Evolutionary conservation across 2,888 invertebrate species (phyloP).

Genomic region (Patella depressa): DNA sequence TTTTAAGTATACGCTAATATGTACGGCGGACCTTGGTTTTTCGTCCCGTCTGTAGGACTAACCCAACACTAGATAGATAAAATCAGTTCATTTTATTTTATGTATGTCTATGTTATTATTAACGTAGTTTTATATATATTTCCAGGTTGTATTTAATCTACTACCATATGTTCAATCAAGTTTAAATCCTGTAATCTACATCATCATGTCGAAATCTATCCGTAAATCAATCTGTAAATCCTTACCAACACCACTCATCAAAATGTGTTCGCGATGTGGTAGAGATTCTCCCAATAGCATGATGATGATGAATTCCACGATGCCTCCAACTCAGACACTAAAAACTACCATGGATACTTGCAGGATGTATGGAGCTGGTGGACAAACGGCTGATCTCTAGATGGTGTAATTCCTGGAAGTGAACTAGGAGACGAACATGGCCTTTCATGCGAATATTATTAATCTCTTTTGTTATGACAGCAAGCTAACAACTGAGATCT

Average conservation of each 20-base stretch:
- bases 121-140: too few relatives aligned
- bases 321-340: not conserved
- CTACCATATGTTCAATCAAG: conserved; percentile 61
- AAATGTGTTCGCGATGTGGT: not conserved
- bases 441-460: too few relatives aligned
- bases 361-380: not conserved
- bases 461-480: too few relatives aligned
- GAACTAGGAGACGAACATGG: too few relatives aligned
- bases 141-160: conserved; percentile 54
- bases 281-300: not conserved
- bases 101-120: not conserved
- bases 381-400: not conserved
- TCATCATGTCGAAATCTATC: conserved; percentile 59
- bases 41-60: too few relatives aligned
- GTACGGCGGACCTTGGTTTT: too few relatives aligned
- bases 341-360: not conserved
- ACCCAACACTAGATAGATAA: not conserved
- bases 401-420: too few relatives aligned
- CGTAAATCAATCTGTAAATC: conserved; percentile 33
- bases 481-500: too few relatives aligned
- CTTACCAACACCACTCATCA: conserved; percentile 14
- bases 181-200: conserved; percentile 60
- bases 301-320: conserved; percentile 4
- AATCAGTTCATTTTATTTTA: not conserved
- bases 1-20: too few relatives aligned